Conservation (phyloP, 2,113 vertebrate species). For the Rhynchopsitta pachyrhyncha region DNA sequence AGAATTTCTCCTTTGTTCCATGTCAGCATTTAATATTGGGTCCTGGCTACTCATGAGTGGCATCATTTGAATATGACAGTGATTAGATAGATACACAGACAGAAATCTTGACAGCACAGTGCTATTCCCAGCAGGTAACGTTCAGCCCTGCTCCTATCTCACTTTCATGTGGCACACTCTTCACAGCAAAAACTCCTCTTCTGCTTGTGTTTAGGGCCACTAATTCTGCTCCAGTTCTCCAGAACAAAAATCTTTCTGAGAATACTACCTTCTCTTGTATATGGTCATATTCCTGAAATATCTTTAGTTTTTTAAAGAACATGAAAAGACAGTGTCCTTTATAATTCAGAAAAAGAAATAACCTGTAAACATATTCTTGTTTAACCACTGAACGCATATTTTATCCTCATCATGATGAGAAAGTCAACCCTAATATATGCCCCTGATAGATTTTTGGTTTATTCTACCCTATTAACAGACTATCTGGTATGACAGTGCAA, state of each 20-base stretch:
- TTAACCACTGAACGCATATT: not conserved
- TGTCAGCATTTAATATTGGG: not conserved
- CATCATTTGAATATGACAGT: not conserved
- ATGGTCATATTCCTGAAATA: not conserved
- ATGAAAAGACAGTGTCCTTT: not conserved
- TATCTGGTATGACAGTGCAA: constrained; percentile 58
- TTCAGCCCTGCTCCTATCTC: not conserved
- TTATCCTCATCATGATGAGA: not conserved
- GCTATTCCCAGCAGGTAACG: not conserved
- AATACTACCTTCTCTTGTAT: not conserved
- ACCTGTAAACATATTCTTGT: not conserved
- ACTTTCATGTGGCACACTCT: not conserved
- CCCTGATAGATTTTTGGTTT: constrained; percentile 59
- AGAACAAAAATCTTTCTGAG: not conserved
- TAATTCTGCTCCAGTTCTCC: not conserved
- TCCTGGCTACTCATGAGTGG: not conserved
- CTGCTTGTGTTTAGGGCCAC: not conserved
- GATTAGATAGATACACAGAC: not conserved
- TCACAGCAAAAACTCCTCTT: not conserved
- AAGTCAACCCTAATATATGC: not conserved
- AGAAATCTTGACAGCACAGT: not conserved
- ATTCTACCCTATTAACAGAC: constrained; percentile 64
- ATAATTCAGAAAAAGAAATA: not conserved
- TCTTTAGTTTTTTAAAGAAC: not conserved
- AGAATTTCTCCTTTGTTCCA: not conserved